A percentile compares a stretch with the other conserved stretches of the same genome.
Evolutionary conservation across 2,113 vertebrate species (phyloP).

Genomic region (Syngnathus typhle): DNA sequence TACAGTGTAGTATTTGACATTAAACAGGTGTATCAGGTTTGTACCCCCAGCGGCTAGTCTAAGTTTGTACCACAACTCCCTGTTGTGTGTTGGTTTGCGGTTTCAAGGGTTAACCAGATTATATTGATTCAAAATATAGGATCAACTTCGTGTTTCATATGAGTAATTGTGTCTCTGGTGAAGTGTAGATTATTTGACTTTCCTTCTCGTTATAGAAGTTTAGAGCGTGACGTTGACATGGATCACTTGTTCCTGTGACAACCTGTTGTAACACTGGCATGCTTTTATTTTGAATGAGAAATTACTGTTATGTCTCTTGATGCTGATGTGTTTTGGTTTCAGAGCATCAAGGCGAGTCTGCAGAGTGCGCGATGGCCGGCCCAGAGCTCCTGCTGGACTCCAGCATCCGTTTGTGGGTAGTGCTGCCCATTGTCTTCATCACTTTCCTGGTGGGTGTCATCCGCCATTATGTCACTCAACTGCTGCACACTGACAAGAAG

Average conservation of each 20-base stretch:
- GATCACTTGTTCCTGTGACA: too few relatives aligned
- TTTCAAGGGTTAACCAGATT: neutral
- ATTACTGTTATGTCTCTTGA: neutral
- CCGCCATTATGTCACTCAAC: constrained; percentile 75
- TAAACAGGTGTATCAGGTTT: neutral
- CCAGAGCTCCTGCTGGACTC: constrained; percentile 78
- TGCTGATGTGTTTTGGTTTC: neutral
- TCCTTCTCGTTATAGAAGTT: too few relatives aligned
- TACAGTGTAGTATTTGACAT: neutral
- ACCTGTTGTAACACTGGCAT: too few relatives aligned
- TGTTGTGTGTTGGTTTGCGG: neutral
- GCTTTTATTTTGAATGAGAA: neutral
- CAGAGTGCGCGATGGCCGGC: constrained; percentile 56
- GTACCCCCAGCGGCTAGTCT: too few relatives aligned
- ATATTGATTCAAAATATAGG: neutral
- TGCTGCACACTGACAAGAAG: constrained; percentile 74
- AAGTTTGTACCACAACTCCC: neutral
- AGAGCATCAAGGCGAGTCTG: neutral
- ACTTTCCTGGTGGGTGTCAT: constrained; percentile 75
- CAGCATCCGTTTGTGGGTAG: constrained; percentile 78
- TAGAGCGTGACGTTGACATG: too few relatives aligned
- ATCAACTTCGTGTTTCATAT: too few relatives aligned
- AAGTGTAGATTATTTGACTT: too few relatives aligned
- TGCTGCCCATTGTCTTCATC: constrained; percentile 79
- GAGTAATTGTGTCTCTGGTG: too few relatives aligned